Conservation (phyloP, 1,140 invertebrate genomes). For the Penaeus vannamei region DNA sequence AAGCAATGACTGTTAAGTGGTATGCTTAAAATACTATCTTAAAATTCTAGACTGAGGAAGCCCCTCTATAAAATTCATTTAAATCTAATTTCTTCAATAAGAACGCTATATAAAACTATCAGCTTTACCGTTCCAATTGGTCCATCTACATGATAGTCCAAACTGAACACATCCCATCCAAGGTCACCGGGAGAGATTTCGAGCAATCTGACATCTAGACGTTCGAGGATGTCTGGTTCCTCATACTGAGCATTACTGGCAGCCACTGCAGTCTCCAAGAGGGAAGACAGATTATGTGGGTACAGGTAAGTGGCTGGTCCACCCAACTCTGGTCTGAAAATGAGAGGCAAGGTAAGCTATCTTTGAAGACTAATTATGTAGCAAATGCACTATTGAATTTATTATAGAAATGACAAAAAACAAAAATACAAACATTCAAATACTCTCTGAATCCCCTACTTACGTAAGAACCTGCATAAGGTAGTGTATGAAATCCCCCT, state of each 20-base stretch:
- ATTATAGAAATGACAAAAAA: neutral
- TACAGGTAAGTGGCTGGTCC: constrained; percentile 91
- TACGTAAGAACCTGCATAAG: constrained; percentile 92
- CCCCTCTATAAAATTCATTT: no score
- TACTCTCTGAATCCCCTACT: constrained; percentile 70
- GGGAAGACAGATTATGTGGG: constrained; percentile 89
- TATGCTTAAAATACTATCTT: neutral
- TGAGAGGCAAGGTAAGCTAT: constrained; percentile 59
- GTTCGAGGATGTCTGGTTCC: constrained; percentile 88
- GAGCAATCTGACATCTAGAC: constrained; percentile 89
- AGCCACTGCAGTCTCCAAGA: constrained; percentile 91
- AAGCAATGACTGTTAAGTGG: constrained; percentile 37
- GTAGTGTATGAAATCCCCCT: constrained; percentile 95
- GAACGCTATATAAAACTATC: neutral
- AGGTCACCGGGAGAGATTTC: constrained; percentile 84
- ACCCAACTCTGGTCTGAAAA: constrained; percentile 85
- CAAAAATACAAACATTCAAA: neutral
- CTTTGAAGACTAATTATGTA: no score
- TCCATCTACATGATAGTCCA: constrained; percentile 94
- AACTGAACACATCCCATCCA: constrained; percentile 96
- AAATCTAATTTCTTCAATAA: neutral
- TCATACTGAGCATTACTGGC: constrained; percentile 96
- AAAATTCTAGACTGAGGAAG: no score
- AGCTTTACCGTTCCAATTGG: constrained; percentile 87
- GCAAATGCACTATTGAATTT: no score